Base-by-base conservation (phyloP, 2,113 vertebrate species). In the Scartelaos histophorus region DNA sequence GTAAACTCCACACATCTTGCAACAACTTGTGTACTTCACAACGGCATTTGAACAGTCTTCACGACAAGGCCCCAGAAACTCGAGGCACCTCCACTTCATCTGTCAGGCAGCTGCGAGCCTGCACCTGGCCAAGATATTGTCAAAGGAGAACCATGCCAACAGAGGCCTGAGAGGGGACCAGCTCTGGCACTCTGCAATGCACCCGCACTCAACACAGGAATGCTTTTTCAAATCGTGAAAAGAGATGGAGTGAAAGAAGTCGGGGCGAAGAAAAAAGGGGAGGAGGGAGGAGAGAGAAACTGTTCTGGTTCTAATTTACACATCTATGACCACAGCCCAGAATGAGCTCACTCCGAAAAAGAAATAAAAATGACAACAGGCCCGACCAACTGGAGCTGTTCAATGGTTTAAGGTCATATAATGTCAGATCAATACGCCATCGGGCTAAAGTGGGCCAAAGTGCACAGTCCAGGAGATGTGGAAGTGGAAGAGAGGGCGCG, bases 271-370 rank as follows among this genome's bases (percentile, higher is more conserved):
- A 47, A 57, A 58, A 80, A 82, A 66, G 84, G 22, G 73, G 79
- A 80, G 85, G 74, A 69, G 75, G 81, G 88, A 79, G 85, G 84
- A 83, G 82, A 67, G 75, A 84, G 78, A 90, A 88, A 89, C 82
- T 80, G 70, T 87, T 90, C 91, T 92, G 91, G 85, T 92, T 90
- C 89, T 92, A 90, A 92, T 92, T 92, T 92, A 91, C 90, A 92
- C 90, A 91, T 92, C 88, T 91, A 91, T 91, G 85, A 91, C 88
- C 87, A 80, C 82, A 75, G 83, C 86, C 80, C 86, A 88, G 83
- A 91, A 90, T 92, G 91, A 92, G 87, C 87, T 92, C 89, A 88
- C 80, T 87, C 84, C 78, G 83, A 89, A 79, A 73, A 89, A 47
- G 66, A 84, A 74, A 77, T 61, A 71, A 70, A 80, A 68, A 78